A percentile compares a stretch with the other conserved stretches of the same genome.
phyloP scores from a whole-genome alignment of 1,140 invertebrate species.

The Magallana gigas region DNA sequence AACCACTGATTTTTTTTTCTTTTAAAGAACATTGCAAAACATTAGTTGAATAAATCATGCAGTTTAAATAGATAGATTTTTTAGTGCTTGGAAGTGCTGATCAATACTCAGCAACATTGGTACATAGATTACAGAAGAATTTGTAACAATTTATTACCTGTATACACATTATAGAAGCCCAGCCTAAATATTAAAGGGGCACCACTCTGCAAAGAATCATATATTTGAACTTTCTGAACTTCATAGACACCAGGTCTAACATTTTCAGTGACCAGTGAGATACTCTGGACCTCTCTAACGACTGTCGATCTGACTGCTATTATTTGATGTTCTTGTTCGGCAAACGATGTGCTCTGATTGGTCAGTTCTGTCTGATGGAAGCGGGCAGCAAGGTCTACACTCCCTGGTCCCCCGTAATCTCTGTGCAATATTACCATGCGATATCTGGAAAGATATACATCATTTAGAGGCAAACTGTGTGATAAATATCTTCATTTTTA shows the following conservation, averaged over 20 bases:
- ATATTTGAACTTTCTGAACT: slow-evolving; percentile 58
- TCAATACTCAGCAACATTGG: too few relatives aligned
- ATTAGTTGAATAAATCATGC: too few relatives aligned
- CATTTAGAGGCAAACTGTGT: too few relatives aligned
- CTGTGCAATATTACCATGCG: slow-evolving; percentile 57
- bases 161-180: slow-evolving; percentile 60
- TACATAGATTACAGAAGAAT: too few relatives aligned
- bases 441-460: slow-evolving; percentile 52
- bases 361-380: slow-evolving; percentile 52
- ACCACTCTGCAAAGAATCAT: slow-evolving; percentile 34
- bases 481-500: too few relatives aligned
- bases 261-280: slow-evolving; percentile 37
- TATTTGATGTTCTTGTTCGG: slow-evolving; percentile 56
- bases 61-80: too few relatives aligned
- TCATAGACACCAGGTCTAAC: slow-evolving; percentile 41
- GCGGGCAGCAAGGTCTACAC: slow-evolving; percentile 54
- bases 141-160: slow-evolving; percentile 52
- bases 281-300: slow-evolving; percentile 48
- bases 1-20: too few relatives aligned
- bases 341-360: slow-evolving; percentile 44
- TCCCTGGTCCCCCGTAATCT: neutral
- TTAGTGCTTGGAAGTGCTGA: too few relatives aligned
- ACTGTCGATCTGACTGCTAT: slow-evolving; percentile 49
- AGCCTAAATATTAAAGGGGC: slow-evolving; percentile 52
- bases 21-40: too few relatives aligned